These are phyloP conservation scores for Tinamus guttatus DNA, from an alignment of 2,113 vertebrate genomes.

Conservation along the genomic window DNA sequence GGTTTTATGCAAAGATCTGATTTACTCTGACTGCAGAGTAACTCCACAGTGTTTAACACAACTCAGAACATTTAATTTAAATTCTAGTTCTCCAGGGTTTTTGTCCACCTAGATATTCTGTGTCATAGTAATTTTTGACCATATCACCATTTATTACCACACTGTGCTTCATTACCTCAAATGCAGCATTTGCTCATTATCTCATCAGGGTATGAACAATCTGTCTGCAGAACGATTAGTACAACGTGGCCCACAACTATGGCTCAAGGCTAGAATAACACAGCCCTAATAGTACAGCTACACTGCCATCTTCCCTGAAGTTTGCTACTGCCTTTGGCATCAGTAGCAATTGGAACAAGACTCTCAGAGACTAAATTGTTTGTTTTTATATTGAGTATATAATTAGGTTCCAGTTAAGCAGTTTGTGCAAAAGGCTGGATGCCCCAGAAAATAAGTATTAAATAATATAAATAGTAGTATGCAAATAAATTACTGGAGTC, in stretches of 20 bases:
- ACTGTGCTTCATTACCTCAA: accelerated
- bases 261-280: neutral
- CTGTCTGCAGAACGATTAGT: neutral
- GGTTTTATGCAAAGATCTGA: neutral
- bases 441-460: neutral
- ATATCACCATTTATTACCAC: neutral
- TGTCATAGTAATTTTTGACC: neutral
- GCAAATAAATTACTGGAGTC: neutral
- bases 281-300: neutral
- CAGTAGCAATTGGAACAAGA: neutral
- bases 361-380: neutral
- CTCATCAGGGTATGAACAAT: accelerated
- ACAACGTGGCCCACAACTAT: neutral
- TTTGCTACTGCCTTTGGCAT: neutral
- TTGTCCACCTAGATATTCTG: too few relatives aligned
- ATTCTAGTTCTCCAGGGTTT: neutral
- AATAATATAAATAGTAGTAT: neutral
- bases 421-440: neutral
- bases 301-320: neutral
- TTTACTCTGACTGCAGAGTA: neutral
- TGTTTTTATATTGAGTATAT: neutral
- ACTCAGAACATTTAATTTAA: neutral
- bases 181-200: accelerated
- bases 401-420: neutral
- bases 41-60: neutral